Percentiles rank a stretch among this genome's conserved stretches.
These are phyloP conservation scores for Taurulus bubalis DNA, from an alignment of 2,113 vertebrate genomes.

Conservation along the genomic window DNA sequence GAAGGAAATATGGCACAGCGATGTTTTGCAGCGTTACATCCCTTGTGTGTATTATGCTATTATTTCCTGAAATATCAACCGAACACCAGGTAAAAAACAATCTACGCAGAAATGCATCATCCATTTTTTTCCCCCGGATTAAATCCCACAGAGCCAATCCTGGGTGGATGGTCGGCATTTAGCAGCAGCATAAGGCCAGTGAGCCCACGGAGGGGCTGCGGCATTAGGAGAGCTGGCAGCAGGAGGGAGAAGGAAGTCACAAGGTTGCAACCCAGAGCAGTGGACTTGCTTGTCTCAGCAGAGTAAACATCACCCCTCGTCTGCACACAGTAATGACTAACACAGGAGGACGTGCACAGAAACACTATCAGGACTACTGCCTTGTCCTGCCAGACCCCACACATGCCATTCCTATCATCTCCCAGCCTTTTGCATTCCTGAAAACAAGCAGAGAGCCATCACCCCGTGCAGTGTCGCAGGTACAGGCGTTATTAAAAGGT, in stretches of 20 bases:
- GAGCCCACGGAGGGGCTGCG: conserved; percentile 60
- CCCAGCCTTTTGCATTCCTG: conserved; percentile 48
- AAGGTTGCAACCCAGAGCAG: conserved; percentile 83
- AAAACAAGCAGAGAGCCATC: conserved; percentile 57
- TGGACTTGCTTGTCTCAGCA: conserved; percentile 85
- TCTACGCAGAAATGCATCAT: conserved; percentile 29
- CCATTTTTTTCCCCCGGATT: conserved; percentile 24
- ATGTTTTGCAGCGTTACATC: conserved; percentile 60
- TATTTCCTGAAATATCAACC: conserved; percentile 70
- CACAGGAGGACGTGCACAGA: conserved; percentile 79
- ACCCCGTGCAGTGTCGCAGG: conserved; percentile 7
- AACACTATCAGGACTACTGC: conserved; percentile 75
- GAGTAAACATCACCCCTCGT: conserved; percentile 83
- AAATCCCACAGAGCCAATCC: conserved; percentile 31
- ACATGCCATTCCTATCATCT: conserved; percentile 69
- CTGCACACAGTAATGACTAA: conserved; percentile 85
- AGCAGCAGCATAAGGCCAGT: conserved; percentile 35
- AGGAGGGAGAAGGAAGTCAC: conserved; percentile 80
- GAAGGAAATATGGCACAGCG: conserved; percentile 60
- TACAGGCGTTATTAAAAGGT: conserved; percentile 46
- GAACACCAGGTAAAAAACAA: conserved; percentile 60
- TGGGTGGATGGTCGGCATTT: conserved; percentile 43
- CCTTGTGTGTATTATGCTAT: conserved; percentile 70
- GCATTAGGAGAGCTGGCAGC: conserved; percentile 79
- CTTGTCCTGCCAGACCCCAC: conserved; percentile 69